phyloP scores from a whole-genome alignment of 1,140 invertebrate genomes.

The Euglossa dilemma region DNA sequence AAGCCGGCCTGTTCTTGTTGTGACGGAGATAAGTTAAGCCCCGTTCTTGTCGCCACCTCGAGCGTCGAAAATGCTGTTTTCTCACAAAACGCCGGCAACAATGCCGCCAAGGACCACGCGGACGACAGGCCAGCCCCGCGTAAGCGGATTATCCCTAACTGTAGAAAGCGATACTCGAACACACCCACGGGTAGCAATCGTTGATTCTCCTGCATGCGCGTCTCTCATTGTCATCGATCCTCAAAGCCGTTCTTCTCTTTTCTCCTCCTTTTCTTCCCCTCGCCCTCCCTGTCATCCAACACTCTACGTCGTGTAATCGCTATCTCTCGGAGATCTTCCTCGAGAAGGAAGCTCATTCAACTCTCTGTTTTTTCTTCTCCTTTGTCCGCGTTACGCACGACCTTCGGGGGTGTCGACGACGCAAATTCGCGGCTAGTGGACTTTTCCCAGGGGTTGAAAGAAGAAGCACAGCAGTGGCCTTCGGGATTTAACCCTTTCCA shows the following conservation, averaged over 20 bases:
- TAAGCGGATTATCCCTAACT: conserved; percentile 79
- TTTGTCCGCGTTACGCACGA: conserved; percentile 6
- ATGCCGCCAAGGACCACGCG: conserved; percentile 68
- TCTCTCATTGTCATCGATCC: conserved; percentile 70
- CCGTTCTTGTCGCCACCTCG: conserved; percentile 81
- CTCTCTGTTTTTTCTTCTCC: background rate
- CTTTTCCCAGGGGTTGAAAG: background rate
- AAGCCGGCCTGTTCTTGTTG: conserved; percentile 69
- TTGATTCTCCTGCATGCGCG: conserved; percentile 52
- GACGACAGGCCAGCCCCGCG: conserved; percentile 61
- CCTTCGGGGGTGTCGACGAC: background rate
- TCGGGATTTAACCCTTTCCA: background rate
- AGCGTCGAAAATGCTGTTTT: conserved; percentile 83
- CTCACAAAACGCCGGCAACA: conserved; percentile 80
- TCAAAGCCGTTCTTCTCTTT: conserved; percentile 61
- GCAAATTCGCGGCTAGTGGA: conserved; percentile 17
- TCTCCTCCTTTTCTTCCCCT: conserved; percentile 25
- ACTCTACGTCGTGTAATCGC: conserved; percentile 52
- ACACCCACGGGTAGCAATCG: background rate
- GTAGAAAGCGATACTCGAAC: conserved; percentile 72
- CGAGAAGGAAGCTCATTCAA: background rate
- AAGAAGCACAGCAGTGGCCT: background rate
- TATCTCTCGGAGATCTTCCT: conserved; percentile 64
- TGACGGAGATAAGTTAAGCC: conserved; percentile 81
- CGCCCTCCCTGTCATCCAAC: background rate